Evolutionary conservation across 1,140 invertebrate species (phyloP).

Genomic region (Ostrea edulis): DNA sequence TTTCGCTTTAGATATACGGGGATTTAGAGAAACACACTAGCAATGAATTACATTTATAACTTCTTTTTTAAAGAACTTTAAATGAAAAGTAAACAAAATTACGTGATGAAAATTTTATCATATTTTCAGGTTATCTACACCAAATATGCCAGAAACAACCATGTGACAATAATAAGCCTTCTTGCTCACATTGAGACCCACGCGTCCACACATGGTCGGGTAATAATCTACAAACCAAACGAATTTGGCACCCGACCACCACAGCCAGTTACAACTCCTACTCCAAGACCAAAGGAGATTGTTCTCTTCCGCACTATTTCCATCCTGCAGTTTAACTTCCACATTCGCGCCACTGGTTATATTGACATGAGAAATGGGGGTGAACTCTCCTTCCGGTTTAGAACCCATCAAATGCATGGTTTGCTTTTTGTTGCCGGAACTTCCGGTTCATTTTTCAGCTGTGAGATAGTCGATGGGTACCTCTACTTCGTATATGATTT

Average conservation of each 20-base stretch:
- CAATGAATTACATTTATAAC: no score
- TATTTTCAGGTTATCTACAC: slow-evolving; percentile 29
- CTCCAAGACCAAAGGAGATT: slow-evolving; percentile 11
- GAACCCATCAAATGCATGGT: slow-evolving; percentile 48
- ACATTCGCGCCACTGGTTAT: slow-evolving; percentile 41
- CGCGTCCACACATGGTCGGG: neutral
- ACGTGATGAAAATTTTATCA: neutral
- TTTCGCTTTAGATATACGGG: no score
- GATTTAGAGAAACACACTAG: no score
- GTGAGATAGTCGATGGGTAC: slow-evolving; percentile 71
- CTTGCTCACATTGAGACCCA: slow-evolving; percentile 23
- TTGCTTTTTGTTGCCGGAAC: slow-evolving; percentile 46
- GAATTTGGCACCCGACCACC: slow-evolving; percentile 37
- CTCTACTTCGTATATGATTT: slow-evolving; percentile 71
- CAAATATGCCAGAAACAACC: slow-evolving; percentile 19
- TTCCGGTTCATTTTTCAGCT: slow-evolving; percentile 40
- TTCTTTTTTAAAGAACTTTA: no score
- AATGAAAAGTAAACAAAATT: neutral
- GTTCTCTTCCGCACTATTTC: slow-evolving; percentile 45
- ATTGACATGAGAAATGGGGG: slow-evolving; percentile 51
- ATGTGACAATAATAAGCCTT: slow-evolving; percentile 8
- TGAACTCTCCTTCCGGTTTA: slow-evolving; percentile 49
- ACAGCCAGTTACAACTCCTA: neutral
- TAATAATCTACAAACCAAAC: slow-evolving; percentile 33
- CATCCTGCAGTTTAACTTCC: slow-evolving; percentile 5